phyloP scores from a whole-genome alignment of 2,113 vertebrate species.

The Mellivora capensis region DNA sequence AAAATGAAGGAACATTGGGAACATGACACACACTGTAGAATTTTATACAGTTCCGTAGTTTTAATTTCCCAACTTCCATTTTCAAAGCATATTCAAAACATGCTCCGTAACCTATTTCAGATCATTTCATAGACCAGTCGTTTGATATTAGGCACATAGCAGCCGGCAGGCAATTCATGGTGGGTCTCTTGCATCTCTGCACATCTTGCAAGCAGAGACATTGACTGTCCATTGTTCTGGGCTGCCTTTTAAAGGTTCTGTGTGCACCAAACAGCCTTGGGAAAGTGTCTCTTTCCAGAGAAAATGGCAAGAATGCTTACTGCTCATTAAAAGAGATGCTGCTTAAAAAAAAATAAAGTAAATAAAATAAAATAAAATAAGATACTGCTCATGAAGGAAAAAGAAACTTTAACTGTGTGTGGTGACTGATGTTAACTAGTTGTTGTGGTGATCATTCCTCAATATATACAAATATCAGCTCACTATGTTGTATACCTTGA shows the following conservation, averaged over 20 bases:
- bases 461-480: background rate
- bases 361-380: background rate
- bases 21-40: background rate
- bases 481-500: background rate
- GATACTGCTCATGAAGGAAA: too few relatives aligned
- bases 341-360: background rate
- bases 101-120: background rate
- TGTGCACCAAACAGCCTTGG: background rate
- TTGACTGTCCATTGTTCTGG: background rate
- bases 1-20: background rate
- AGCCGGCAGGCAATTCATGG: background rate
- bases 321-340: background rate
- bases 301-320: background rate
- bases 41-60: background rate
- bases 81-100: slow-evolving; percentile 21
- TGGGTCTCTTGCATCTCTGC: background rate
- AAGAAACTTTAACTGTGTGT: background rate
- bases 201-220: background rate
- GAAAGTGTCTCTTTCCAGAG: background rate
- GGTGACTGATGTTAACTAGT: background rate
- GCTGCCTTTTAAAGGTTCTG: background rate
- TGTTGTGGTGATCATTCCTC: background rate
- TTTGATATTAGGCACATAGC: background rate
- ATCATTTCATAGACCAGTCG: background rate
- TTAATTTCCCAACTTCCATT: background rate